These are phyloP conservation scores for Lysandra bellargus DNA, from an alignment of 2,888 invertebrate species.

Conservation along the genomic window DNA sequence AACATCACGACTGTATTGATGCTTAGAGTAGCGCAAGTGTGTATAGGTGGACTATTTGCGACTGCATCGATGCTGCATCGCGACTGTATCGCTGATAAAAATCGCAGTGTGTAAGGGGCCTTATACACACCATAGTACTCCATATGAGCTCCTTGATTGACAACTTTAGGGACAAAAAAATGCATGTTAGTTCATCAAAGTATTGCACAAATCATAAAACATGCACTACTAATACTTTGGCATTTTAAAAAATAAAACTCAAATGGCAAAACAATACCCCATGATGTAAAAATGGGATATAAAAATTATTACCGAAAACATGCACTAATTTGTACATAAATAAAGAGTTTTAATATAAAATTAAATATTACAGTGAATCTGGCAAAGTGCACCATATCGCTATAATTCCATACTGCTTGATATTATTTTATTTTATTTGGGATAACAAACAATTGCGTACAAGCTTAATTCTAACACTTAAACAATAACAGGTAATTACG, in stretches of 20 bases:
- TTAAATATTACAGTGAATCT: not conserved
- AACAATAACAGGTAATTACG: no score
- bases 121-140: slow-evolving; percentile 72
- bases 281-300: not conserved
- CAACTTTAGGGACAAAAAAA: slow-evolving; percentile 64
- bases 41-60: no score
- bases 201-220: slow-evolving; percentile 16
- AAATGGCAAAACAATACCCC: not conserved
- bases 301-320: slow-evolving; percentile 9
- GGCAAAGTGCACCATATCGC: no score
- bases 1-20: no score
- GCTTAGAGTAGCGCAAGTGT: no score
- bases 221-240: slow-evolving; percentile 30
- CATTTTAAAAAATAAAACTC: not conserved
- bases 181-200: slow-evolving; percentile 44
- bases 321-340: slow-evolving; percentile 25
- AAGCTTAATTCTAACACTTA: no score
- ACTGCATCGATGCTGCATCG: no score
- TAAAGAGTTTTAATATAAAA: not conserved
- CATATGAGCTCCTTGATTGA: slow-evolving; percentile 69
- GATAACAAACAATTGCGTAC: no score
- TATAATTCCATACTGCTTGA: no score
- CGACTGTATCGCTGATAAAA: no score
- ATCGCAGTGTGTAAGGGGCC: no score
- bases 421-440: no score